phyloP scores from a whole-genome alignment of 2,888 invertebrate species.

The Branchipolynoe longqiensis region DNA sequence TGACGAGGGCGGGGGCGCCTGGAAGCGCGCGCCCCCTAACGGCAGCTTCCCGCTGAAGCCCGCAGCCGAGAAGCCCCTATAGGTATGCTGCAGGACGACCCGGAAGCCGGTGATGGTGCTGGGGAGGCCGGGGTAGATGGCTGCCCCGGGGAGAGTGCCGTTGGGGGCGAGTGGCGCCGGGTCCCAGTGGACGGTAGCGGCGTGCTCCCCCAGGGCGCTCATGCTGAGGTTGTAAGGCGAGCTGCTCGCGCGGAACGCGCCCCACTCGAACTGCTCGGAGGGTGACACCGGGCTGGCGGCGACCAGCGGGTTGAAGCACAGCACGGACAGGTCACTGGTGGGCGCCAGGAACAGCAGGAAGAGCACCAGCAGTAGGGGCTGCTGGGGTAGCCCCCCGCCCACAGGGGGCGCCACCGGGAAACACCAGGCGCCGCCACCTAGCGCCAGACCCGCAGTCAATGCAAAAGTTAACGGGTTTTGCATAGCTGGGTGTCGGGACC shows the following conservation, averaged over 20 bases:
- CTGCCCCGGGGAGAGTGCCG: neutral
- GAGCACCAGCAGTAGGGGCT: conserved; percentile 28
- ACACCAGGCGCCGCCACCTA: no score
- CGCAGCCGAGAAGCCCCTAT: no score
- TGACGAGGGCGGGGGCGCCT: neutral
- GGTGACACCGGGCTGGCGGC: conserved; percentile 6
- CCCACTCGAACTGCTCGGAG: neutral
- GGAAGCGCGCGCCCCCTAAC: neutral
- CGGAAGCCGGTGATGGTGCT: neutral
- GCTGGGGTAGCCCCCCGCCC: neutral
- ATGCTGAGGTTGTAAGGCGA: conserved; percentile 40
- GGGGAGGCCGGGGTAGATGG: neutral
- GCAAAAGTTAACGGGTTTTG: no score
- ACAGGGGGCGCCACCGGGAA: neutral
- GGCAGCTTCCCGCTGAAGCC: no score
- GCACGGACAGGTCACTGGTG: conserved; percentile 38
- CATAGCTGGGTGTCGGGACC: no score
- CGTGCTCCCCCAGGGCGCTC: conserved; percentile 15
- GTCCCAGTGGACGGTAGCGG: conserved; percentile 46
- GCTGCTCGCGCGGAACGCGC: neutral
- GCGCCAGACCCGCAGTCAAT: no score
- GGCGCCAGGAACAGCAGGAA: conserved; percentile 2
- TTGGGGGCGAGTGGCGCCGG: neutral
- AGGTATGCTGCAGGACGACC: conserved; percentile 6
- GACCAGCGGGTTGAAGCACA: conserved; percentile 48